Percentiles rank a stretch among this genome's conserved stretches.
Conservation (phyloP, 2,797 vertebrate species). For the Holocentrus rufus region DNA sequence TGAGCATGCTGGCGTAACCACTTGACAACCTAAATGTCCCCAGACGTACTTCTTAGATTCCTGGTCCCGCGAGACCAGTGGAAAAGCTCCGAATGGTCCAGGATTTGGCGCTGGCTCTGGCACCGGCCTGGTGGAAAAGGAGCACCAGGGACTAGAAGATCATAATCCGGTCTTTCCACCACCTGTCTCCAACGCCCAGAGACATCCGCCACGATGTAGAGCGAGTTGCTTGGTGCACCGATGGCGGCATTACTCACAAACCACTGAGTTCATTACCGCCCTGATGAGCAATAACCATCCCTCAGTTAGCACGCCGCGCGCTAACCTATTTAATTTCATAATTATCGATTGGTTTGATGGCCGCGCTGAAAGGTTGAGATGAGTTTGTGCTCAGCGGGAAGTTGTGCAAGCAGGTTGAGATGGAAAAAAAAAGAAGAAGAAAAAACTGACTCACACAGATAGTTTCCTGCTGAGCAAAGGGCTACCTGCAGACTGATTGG, state of each 20-base stretch:
- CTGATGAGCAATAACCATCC: conserved; percentile 72
- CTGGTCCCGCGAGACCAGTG: too few species aligned
- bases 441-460: conserved; percentile 43
- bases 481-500: conserved; percentile 54
- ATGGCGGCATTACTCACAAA: conserved; percentile 60
- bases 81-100: too few species aligned
- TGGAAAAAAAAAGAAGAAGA: conserved; percentile 6
- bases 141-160: too few species aligned
- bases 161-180: too few species aligned
- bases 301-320: conserved; percentile 54
- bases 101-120: too few species aligned
- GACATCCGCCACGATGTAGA: conserved; percentile 13
- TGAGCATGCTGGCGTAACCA: too few species aligned
- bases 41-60: too few species aligned
- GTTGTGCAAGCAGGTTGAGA: conserved; percentile 36
- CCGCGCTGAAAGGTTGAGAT: conserved; percentile 53
- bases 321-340: conserved; percentile 70
- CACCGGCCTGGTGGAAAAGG: too few species aligned
- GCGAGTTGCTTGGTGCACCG: background rate
- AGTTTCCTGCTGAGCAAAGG: conserved; percentile 56
- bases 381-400: background rate
- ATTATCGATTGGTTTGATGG: conserved; percentile 67
- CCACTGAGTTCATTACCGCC: conserved; percentile 70
- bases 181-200: conserved; percentile 1
- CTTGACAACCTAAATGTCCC: too few species aligned